Conservation (phyloP, 2,888 invertebrate genomes). For the Dynastes hyllus region DNA sequence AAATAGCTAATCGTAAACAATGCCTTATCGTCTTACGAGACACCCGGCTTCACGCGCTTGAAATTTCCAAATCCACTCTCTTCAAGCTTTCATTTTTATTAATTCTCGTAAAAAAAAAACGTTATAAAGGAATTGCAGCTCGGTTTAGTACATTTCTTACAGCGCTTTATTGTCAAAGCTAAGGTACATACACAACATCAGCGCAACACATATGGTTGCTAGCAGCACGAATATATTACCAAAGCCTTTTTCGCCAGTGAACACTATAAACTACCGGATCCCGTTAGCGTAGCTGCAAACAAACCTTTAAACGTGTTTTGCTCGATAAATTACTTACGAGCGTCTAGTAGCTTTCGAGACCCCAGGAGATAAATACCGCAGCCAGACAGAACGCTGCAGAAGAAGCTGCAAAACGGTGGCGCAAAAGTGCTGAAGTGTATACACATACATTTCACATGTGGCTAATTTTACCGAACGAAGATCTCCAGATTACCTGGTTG, state of each 20-base stretch:
- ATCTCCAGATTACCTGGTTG: no score
- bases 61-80: conserved; percentile 24
- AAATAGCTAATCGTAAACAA: neutral
- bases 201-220: conserved; percentile 17
- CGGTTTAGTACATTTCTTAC: neutral
- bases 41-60: neutral
- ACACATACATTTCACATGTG: no score
- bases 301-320: conserved; percentile 42
- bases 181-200: neutral
- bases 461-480: no score
- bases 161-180: neutral
- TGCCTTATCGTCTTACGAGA: neutral
- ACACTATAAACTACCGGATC: conserved; percentile 33
- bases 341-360: neutral
- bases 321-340: conserved; percentile 29
- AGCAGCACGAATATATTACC: conserved; percentile 29
- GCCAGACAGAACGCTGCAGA: no score
- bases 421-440: no score
- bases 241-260: conserved; percentile 5
- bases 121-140: neutral
- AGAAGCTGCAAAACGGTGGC: no score
- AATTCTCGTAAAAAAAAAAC: conserved; percentile 27
- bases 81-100: conserved; percentile 27
- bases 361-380: no score
- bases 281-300: conserved; percentile 40